phyloP scores from a whole-genome alignment of 30 jellyfish, hydroid and myxozoan genomes.

The Hydra vulgaris region DNA sequence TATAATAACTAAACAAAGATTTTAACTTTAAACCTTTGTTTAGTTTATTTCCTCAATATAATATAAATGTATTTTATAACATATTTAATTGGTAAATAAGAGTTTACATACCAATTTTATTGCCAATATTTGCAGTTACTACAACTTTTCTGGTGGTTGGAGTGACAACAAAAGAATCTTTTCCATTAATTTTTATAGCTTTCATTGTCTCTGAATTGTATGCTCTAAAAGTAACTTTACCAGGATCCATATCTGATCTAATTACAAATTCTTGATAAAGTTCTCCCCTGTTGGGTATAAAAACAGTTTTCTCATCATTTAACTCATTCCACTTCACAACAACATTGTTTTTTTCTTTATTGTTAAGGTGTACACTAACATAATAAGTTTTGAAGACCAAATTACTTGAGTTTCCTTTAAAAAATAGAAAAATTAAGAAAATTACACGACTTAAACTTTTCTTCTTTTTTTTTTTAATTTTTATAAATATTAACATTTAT shows the following conservation, averaged over 20 bases:
- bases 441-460: too few relatives aligned
- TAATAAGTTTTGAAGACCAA: slow-evolving; percentile 21
- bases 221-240: slow-evolving; percentile 46
- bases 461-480: too few relatives aligned
- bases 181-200: slow-evolving; percentile 44
- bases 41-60: too few relatives aligned
- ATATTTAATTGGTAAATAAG: too few relatives aligned
- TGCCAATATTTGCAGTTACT: slow-evolving; percentile 41
- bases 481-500: too few relatives aligned
- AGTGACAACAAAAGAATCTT: slow-evolving; percentile 29
- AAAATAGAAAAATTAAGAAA: neutral
- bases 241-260: slow-evolving; percentile 34
- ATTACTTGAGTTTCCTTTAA: neutral
- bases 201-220: slow-evolving; percentile 42
- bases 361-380: slow-evolving; percentile 37
- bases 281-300: slow-evolving; percentile 37
- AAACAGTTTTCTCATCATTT: slow-evolving; percentile 44
- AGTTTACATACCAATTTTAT: slow-evolving; percentile 31
- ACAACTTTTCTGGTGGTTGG: slow-evolving; percentile 39
- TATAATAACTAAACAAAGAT: too few relatives aligned
- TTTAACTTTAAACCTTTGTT: too few relatives aligned
- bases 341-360: slow-evolving; percentile 45
- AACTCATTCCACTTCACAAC: slow-evolving; percentile 40
- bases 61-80: too few relatives aligned
- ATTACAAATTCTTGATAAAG: slow-evolving; percentile 32